Evolutionary conservation across 1,140 invertebrate species (phyloP).

Genomic region (Dendroctonus ponderosae): DNA sequence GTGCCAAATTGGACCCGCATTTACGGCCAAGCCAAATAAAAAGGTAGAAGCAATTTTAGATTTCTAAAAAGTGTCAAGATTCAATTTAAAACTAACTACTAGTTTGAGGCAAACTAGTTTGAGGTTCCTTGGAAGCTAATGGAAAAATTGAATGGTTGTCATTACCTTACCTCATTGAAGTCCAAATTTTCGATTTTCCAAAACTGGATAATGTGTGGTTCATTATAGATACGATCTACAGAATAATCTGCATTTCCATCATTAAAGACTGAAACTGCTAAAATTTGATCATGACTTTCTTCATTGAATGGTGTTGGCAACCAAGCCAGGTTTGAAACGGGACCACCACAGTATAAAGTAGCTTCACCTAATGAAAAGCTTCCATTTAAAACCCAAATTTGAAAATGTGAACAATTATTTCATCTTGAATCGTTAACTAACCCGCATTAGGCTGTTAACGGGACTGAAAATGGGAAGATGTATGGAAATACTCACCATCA

Average conservation of each 20-base stretch:
- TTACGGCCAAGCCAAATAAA: slow-evolving; percentile 60
- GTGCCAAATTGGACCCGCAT: slow-evolving; percentile 66
- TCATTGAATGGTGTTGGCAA: slow-evolving; percentile 51
- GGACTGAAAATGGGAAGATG: no score
- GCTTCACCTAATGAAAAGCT: slow-evolving; percentile 44
- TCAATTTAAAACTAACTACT: no score
- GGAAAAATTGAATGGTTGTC: no score
- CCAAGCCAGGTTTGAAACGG: slow-evolving; percentile 61
- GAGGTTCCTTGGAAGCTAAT: no score
- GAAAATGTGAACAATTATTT: no score
- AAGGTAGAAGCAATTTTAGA: no score
- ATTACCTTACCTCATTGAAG: no score
- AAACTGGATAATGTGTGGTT: slow-evolving; percentile 59
- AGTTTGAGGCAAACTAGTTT: no score
- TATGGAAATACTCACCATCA: slow-evolving; percentile 24
- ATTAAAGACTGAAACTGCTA: slow-evolving; percentile 56
- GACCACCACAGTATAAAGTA: slow-evolving; percentile 63
- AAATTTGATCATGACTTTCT: slow-evolving; percentile 51
- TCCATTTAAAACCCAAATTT: no score
- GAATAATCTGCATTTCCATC: slow-evolving; percentile 52
- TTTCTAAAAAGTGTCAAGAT: no score
- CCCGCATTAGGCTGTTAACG: no score
- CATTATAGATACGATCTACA: slow-evolving; percentile 48
- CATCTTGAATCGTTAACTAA: no score
- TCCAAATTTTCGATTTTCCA: slow-evolving; percentile 57